Base-by-base conservation (phyloP, 2,888 invertebrate species). In the Sipha maydis region DNA sequence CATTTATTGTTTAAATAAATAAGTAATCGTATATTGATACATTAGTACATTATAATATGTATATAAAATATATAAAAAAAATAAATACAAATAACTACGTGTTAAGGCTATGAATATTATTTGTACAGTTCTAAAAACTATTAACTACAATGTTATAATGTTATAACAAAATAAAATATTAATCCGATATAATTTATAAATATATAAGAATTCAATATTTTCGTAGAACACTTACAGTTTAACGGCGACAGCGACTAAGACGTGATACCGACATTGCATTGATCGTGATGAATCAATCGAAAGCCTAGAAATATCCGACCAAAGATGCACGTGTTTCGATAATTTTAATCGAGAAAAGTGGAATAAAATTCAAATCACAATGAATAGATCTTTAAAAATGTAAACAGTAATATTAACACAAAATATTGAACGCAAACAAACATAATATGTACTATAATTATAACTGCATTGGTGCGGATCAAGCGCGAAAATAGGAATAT, bases 1-100 rank as follows among this genome's bases (percentile, higher is more conserved):
- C 25, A 73, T 83, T 48, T 83, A 48, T 73, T 83, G 34, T 73
- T 48, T 28, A 73, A 83, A 73, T 83, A 83, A 83, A 83, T 83
- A 73, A 41, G 31, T 71, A n/a, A 73, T 31, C 21, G 3, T 34
- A 73, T 54, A 71, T 41, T 38, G 14, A 17, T 67, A 80, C n/a
- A 48, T 48, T 48, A 48, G 41, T 17, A 82, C 28, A 56, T 56
- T 56, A 79, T 17, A 79, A 69, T 28, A 14, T 19, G 8, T 41
- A 41, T 61, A 38, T 34, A 80, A 31, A 56, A 77, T 56, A 79
- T 28, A 69, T 69, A 28, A 61, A 80, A 61, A 67, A 25, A 80
- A 38, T 67, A 80, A 80, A 38, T 31, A 19, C 28, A 78, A 56
- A 25, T 25, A 61, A 61, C 28, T 77, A 77, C 28, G 19, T 48